Conservation (phyloP, 2,113 vertebrate species). For the mouse (Mus musculus) region DNA sequence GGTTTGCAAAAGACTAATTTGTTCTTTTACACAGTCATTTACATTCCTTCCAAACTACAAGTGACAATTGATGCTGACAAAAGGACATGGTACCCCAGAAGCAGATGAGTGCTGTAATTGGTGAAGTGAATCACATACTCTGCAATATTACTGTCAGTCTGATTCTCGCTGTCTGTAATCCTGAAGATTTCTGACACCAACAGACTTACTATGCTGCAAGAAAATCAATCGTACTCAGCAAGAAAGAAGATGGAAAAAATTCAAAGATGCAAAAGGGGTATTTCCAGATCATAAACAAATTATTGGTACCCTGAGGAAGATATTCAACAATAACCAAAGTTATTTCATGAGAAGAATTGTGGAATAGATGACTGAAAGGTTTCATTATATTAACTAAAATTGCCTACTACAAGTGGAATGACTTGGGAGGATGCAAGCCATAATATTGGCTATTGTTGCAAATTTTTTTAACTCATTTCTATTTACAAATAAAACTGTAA, state of each 20-base stretch:
- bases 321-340: conserved; percentile 20
- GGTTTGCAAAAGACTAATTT: conserved; percentile 36
- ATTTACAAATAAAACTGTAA: background rate
- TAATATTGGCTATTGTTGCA: background rate
- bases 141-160: conserved; percentile 35
- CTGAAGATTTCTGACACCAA: conserved; percentile 24
- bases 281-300: background rate
- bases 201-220: background rate
- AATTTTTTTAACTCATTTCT: background rate
- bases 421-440: background rate
- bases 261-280: conserved; percentile 15
- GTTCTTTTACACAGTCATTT: background rate
- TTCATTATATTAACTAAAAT: background rate
- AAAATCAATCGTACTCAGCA: background rate
- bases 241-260: background rate
- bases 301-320: background rate
- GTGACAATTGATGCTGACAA: background rate
- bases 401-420: background rate
- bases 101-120: conserved; percentile 13
- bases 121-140: background rate
- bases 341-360: background rate
- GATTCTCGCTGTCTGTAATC: background rate
- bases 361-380: background rate
- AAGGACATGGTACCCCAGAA: background rate
- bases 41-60: conserved; percentile 37